Evolutionary conservation across 2,888 invertebrate genomes (phyloP), one percentile per base, ranked within the genome.

Genomic region (Patella ulyssiponensis): DNA sequence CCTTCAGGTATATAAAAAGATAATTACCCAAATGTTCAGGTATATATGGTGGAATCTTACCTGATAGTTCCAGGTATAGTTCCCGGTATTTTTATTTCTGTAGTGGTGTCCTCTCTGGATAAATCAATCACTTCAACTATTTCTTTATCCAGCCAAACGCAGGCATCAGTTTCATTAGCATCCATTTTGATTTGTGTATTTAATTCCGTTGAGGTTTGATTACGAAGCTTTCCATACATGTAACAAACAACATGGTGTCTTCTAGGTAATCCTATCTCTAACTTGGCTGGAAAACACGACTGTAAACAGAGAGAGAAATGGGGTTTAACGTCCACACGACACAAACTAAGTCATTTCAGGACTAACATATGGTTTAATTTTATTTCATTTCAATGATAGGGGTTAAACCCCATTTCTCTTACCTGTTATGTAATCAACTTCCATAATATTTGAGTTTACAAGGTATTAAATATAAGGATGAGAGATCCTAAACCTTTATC

Each of bases 221-320:
- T 83, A 56, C 79, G 74, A 74, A 90, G 82, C 73, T 86, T 86
- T 4, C 89, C 89, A 82, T 90, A 86, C 15, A 92, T 84, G 81
- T 92, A 93, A 4, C 92, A 85, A 0, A 93, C 92, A 64, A 92
- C 82, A 81, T 92, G 92, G 78, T 93, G 93, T 11, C 92, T 86
- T 72, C 82, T 88, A 23, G 93, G 92, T 20, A 82, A 80, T 1
- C 92, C 93, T 17, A 88, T 79, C 11, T 88, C 84, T 54, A 92
- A 83, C 77, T 88, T 87, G 11, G 91, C 87, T 20, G 93, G 93
- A 82, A 86, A 93, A 15, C 90, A 90, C 15, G 92, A 92, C 89
- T 93, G 89, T 84, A 89, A 90, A 52, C 85, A 80, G 52, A 23
- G 88, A 78, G 9, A 80, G 27, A 27, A 27, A 27, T 27, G 27